These are phyloP conservation scores for Rynchops niger DNA, from an alignment of 2,113 vertebrate genomes.

Conservation along the genomic window DNA sequence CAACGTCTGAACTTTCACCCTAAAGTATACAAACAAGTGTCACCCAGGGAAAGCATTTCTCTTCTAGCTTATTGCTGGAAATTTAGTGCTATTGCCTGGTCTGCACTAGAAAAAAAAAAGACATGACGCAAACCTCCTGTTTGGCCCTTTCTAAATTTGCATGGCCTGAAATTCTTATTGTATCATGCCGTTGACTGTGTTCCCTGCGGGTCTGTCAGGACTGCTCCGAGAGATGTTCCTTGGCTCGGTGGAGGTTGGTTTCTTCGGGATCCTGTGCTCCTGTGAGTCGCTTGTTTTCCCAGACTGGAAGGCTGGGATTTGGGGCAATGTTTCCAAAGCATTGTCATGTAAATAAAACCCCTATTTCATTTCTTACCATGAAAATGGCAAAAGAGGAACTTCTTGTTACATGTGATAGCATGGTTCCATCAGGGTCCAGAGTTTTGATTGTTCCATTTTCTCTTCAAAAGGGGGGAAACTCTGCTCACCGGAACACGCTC, in stretches of 20 bases:
- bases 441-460: not conserved
- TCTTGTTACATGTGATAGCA: not conserved
- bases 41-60: not conserved
- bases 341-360: not conserved
- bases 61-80: not conserved
- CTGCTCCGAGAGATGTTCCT: not conserved
- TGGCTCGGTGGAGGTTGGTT: rapidly evolving
- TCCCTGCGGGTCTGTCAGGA: not conserved
- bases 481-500: not conserved
- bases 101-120: not conserved
- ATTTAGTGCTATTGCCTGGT: not conserved
- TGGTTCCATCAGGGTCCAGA: not conserved
- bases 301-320: not conserved
- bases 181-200: rapidly evolving
- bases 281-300: rapidly evolving
- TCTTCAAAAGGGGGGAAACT: not conserved
- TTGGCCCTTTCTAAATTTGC: not conserved
- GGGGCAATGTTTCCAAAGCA: not conserved
- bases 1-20: not conserved
- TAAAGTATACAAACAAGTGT: not conserved
- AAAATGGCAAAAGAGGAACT: not conserved
- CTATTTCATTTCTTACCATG: not conserved
- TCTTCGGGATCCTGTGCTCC: rapidly evolving
- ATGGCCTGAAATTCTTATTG: not conserved
- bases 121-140: not conserved